Conservation (phyloP, 2,797 vertebrate species). For the Anolis apletophallus region DNA sequence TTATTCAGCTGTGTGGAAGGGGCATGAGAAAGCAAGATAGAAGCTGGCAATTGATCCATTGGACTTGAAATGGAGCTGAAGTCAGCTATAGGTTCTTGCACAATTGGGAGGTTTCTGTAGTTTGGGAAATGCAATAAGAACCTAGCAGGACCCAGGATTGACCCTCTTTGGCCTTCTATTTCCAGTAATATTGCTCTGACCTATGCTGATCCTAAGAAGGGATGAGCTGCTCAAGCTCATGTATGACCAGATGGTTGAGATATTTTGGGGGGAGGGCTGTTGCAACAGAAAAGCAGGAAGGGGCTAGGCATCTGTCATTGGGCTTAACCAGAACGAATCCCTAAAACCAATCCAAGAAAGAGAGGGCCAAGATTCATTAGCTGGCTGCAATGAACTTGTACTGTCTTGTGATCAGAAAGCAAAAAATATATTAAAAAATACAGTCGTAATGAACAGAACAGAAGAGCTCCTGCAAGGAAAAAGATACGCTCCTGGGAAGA, state of each 20-base stretch:
- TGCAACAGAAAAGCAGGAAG: not conserved
- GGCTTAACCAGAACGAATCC: not conserved
- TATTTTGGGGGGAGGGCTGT: not conserved
- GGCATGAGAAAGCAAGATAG: not conserved
- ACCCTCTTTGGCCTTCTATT: slow-evolving; percentile 14
- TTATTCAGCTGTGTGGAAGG: no score
- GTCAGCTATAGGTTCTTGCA: not conserved
- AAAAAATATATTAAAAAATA: not conserved
- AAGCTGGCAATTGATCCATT: not conserved
- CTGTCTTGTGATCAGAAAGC: not conserved
- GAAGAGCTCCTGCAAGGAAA: not conserved
- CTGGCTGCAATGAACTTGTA: no score
- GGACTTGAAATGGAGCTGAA: slow-evolving; percentile 11
- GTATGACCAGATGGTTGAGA: slow-evolving; percentile 26
- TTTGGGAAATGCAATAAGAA: not conserved
- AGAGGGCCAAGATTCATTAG: not conserved
- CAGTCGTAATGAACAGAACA: not conserved
- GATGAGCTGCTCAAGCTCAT: slow-evolving; percentile 31
- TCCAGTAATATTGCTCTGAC: not conserved
- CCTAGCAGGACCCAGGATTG: not conserved
- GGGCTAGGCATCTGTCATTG: not conserved
- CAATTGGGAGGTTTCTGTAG: not conserved
- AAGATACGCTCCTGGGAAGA: not conserved
- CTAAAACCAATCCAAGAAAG: not conserved
- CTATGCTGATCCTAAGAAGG: slow-evolving; percentile 31